phyloP scores from a whole-genome alignment of 2,113 vertebrate species.

The Apus apus region DNA sequence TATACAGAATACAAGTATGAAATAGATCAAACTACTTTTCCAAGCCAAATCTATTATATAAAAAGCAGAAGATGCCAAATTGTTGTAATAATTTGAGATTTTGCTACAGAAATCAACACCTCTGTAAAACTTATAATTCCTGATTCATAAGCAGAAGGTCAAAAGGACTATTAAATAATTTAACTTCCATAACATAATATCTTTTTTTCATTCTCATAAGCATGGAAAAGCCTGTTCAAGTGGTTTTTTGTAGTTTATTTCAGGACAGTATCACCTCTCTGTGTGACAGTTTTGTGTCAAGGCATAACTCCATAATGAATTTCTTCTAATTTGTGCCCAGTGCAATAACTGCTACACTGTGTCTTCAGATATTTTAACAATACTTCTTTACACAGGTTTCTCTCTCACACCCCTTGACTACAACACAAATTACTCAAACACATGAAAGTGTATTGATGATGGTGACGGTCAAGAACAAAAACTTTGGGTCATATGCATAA shows the following conservation, averaged over 20 bases:
- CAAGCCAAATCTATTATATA: neutral
- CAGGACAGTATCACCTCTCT: neutral
- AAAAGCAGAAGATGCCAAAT: neutral
- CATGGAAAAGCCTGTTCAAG: neutral
- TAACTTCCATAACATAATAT: neutral
- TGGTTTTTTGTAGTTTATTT: neutral
- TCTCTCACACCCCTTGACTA: neutral
- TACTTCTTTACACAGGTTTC: accelerated
- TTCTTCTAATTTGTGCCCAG: neutral
- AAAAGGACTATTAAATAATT: neutral
- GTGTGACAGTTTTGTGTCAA: neutral
- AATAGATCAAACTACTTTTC: neutral
- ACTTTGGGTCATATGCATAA: accelerated
- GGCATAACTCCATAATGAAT: neutral
- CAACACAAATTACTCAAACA: neutral
- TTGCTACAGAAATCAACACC: neutral
- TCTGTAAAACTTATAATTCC: neutral
- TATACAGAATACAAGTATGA: neutral
- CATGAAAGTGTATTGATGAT: accelerated
- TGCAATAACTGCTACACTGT: accelerated
- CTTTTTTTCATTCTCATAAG: neutral
- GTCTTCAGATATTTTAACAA: neutral
- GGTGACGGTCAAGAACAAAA: neutral
- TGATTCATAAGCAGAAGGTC: neutral
- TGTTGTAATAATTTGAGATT: neutral